Conservation (phyloP, 2,113 vertebrate species). For the Pica pica region DNA sequence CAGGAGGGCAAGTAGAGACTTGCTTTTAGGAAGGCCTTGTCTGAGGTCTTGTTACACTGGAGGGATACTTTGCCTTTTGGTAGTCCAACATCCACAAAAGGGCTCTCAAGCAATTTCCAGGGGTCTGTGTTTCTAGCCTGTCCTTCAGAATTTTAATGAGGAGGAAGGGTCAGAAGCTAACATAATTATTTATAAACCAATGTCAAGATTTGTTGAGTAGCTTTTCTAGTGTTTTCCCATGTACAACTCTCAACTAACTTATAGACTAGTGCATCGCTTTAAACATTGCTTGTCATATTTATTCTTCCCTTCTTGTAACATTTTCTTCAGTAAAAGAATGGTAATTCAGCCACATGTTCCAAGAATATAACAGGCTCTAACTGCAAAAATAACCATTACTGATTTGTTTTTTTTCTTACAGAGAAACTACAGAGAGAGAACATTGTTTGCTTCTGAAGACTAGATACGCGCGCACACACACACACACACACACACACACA, state of each 20-base stretch:
- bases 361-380: not conserved
- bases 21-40: not conserved
- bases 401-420: constrained; percentile 11
- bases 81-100: not conserved
- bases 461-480: not conserved
- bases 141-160: not conserved
- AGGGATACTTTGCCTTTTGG: not conserved
- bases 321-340: not conserved
- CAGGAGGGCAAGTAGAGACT: not conserved
- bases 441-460: not conserved
- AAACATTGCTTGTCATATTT: not conserved
- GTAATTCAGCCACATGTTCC: not conserved
- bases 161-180: not conserved
- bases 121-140: not conserved
- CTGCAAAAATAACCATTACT: not conserved
- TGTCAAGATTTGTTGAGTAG: not conserved
- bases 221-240: not conserved
- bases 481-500: not conserved
- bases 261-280: not conserved
- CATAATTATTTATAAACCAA: not conserved
- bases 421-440: not conserved
- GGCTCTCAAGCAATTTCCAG: not conserved
- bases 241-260: not conserved
- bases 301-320: not conserved
- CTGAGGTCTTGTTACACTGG: not conserved